Evolutionary conservation across 37 sponge, comb jelly and placozoan species (phyloP).

Genomic region (Haliclona indistincta): DNA sequence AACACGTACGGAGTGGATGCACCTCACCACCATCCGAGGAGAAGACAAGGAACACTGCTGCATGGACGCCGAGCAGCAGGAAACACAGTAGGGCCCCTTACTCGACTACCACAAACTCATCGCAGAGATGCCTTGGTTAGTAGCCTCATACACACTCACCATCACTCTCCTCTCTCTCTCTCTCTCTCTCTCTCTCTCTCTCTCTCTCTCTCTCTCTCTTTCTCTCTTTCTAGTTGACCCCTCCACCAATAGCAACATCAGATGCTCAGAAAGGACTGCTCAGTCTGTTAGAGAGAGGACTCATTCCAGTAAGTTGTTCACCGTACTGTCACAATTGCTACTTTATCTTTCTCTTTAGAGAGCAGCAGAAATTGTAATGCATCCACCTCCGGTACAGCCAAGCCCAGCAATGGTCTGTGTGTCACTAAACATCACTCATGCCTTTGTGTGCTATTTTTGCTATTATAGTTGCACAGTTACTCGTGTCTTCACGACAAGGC

Average conservation of each 20-base stretch:
- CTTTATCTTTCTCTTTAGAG: constrained; percentile 35
- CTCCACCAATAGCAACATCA: constrained; percentile 61
- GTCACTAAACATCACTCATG: background rate
- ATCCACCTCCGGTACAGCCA: constrained; percentile 77
- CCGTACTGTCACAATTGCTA: background rate
- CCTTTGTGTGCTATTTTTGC: background rate
- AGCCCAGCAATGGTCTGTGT: constrained; percentile 18
- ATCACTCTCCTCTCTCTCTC: constrained; percentile 3
- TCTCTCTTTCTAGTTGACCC: constrained; percentile 49
- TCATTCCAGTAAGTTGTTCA: constrained; percentile 79
- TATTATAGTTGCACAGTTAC: constrained; percentile 15
- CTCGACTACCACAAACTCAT: constrained; percentile 47
- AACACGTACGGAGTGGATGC: constrained; percentile 16
- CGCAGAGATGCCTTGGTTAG: constrained; percentile 56
- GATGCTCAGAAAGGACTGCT: constrained; percentile 91
- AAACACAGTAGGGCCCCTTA: constrained; percentile 28
- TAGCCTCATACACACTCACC: background rate
- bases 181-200: no score
- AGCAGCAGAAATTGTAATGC: constrained; percentile 76
- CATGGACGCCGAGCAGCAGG: constrained; percentile 11
- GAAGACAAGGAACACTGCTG: background rate
- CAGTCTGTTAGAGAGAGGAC: constrained; percentile 92
- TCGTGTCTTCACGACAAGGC: constrained; percentile 10
- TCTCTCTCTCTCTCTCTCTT: background rate
- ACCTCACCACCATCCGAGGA: background rate